These are phyloP conservation scores for Toxotes chatareus DNA, from an alignment of 2,113 vertebrate species.

Conservation along the genomic window DNA sequence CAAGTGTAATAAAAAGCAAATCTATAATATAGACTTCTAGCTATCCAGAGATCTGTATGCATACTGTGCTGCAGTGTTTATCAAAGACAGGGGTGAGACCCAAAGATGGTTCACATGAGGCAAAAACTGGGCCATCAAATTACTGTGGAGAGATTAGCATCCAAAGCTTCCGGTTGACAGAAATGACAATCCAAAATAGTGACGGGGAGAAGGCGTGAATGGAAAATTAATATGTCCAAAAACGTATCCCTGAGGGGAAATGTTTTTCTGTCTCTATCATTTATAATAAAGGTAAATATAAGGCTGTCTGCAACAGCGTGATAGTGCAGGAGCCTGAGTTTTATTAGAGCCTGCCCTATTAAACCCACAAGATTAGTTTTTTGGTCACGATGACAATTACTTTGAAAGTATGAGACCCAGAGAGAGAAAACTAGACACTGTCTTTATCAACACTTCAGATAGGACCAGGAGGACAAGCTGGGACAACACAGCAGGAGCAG, in stretches of 20 bases:
- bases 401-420: constrained; percentile 13
- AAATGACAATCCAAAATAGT: too few relatives aligned
- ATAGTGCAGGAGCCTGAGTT: neutral
- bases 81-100: constrained; percentile 22
- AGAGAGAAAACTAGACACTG: neutral
- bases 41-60: constrained; percentile 41
- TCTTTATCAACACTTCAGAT: constrained; percentile 1
- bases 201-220: too few relatives aligned
- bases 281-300: neutral
- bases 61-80: constrained; percentile 32
- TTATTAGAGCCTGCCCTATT: constrained; percentile 41
- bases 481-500: neutral
- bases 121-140: constrained; percentile 9
- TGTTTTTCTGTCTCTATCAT: neutral
- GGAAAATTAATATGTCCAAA: neutral
- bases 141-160: constrained; percentile 6
- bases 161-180: neutral
- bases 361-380: constrained; percentile 47
- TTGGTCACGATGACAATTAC: constrained; percentile 45
- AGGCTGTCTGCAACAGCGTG: neutral
- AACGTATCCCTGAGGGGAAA: neutral
- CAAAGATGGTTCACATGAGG: neutral
- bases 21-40: constrained; percentile 60
- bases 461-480: neutral
- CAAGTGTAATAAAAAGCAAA: constrained; percentile 70